Evolutionary conservation across 2,888 invertebrate species (phyloP).

Genomic region (Sinodicranocentrus sp.): DNA sequence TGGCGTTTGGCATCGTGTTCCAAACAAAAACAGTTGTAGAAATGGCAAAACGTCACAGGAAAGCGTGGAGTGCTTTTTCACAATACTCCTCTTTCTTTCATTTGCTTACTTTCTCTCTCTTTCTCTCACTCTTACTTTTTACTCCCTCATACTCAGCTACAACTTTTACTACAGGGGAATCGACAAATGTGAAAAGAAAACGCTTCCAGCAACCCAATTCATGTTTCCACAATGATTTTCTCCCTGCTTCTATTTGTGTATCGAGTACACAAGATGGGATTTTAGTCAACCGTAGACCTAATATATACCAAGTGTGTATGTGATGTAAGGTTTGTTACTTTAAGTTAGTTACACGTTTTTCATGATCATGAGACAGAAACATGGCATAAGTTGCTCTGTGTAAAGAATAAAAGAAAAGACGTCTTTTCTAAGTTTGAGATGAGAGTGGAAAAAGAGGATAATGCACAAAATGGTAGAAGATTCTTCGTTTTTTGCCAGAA

Average conservation of each 20-base stretch:
- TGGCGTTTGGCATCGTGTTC: slow-evolving; percentile 24
- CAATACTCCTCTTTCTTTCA: slow-evolving; percentile 15
- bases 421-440: not conserved
- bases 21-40: slow-evolving; percentile 49
- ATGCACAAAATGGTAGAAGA: slow-evolving; percentile 1
- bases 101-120: not conserved
- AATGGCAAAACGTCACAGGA: slow-evolving; percentile 44
- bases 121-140: not conserved
- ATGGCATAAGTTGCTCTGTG: not conserved
- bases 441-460: not conserved
- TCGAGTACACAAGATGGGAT: not conserved
- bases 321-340: not conserved
- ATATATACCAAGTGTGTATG: not conserved
- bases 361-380: slow-evolving; percentile 12
- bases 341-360: slow-evolving; percentile 6
- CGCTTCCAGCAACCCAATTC: slow-evolving; percentile 45
- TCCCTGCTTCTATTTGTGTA: not conserved
- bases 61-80: slow-evolving; percentile 17
- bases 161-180: not conserved
- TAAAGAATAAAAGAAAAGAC: not conserved
- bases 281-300: not conserved
- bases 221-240: slow-evolving; percentile 46
- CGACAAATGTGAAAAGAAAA: slow-evolving; percentile 14
- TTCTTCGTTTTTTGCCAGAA: slow-evolving; percentile 13
- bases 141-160: slow-evolving; percentile 4